A percentile compares a stretch with the other conserved stretches of the same genome.
phyloP scores from a whole-genome alignment of 2,888 invertebrate genomes.

The Metopia argyrocephala region DNA sequence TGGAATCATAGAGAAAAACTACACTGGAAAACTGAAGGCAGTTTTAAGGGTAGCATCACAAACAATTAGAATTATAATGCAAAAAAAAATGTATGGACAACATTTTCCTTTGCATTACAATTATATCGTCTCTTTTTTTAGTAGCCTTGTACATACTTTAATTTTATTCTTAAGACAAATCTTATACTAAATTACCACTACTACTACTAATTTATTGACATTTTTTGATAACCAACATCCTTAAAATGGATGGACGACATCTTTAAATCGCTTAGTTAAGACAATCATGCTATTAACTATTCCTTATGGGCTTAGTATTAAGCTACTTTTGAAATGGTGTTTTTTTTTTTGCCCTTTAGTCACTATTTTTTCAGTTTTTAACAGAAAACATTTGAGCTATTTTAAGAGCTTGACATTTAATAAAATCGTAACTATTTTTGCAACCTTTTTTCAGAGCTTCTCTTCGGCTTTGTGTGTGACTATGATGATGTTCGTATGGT shows the following conservation, averaged over 20 bases:
- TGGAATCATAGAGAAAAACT: constrained; percentile 36
- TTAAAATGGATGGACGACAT: not conserved
- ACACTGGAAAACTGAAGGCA: not conserved
- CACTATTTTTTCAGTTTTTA: constrained; percentile 73
- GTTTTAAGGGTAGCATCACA: not conserved
- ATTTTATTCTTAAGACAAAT: constrained; percentile 23
- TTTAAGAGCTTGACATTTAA: constrained; percentile 81
- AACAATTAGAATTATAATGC: not conserved
- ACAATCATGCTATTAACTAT: not conserved
- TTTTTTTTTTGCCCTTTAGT: not conserved
- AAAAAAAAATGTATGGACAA: constrained; percentile 1
- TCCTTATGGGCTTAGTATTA: constrained; percentile 4
- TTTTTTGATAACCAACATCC: not conserved
- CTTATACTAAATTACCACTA: constrained; percentile 11
- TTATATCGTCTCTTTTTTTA: constrained; percentile 1
- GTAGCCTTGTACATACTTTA: constrained; percentile 17
- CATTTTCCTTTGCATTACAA: not conserved
- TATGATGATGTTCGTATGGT: constrained; percentile 13
- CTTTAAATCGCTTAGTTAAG: not conserved
- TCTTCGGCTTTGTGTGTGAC: constrained; percentile 70
- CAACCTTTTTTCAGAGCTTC: constrained; percentile 87
- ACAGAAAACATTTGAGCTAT: constrained; percentile 77
- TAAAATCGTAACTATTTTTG: constrained; percentile 88
- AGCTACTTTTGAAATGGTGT: not conserved
- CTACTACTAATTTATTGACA: constrained; percentile 7